Conservation (phyloP, 2,797 vertebrate genomes). For the Ctenopoma kingsleyae region DNA sequence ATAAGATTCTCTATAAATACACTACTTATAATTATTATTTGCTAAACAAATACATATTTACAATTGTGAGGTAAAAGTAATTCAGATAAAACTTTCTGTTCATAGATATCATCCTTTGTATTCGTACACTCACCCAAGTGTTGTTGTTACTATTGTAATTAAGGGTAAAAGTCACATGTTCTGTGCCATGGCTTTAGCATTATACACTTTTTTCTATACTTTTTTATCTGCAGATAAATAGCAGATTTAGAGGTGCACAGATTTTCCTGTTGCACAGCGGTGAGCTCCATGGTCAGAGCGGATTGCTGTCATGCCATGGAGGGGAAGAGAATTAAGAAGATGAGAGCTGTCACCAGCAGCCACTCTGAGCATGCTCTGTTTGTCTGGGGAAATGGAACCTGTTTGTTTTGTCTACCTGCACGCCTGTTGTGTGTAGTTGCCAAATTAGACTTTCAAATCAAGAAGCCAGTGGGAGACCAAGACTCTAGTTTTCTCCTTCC, state of each 20-base stretch:
- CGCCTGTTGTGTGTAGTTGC: slow-evolving; percentile 84
- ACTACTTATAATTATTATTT: slow-evolving; percentile 13
- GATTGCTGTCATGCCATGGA: slow-evolving; percentile 72
- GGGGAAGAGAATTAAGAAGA: slow-evolving; percentile 66
- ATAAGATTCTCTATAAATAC: background rate
- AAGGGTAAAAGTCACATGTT: slow-evolving; percentile 27
- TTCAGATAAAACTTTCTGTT: slow-evolving; percentile 17
- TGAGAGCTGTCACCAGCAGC: slow-evolving; percentile 75
- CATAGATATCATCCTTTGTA: slow-evolving; percentile 24
- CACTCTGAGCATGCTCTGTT: slow-evolving; percentile 79
- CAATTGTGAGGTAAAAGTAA: slow-evolving; percentile 30
- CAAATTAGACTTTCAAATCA: slow-evolving; percentile 90
- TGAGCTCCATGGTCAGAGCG: slow-evolving; percentile 65
- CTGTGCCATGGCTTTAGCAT: slow-evolving; percentile 22
- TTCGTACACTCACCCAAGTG: background rate
- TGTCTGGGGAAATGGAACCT: slow-evolving; percentile 77
- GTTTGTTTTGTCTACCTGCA: slow-evolving; percentile 87
- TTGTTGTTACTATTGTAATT: slow-evolving; percentile 31
- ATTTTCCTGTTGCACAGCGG: slow-evolving; percentile 70
- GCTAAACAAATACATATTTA: slow-evolving; percentile 20
- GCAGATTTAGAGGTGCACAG: slow-evolving; percentile 58
- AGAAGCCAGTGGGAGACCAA: slow-evolving; percentile 84
- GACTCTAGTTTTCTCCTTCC: slow-evolving; percentile 83
- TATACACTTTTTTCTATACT: slow-evolving; percentile 51
- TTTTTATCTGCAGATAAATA: slow-evolving; percentile 40